These are phyloP conservation scores for Drosophila mojavensis DNA, from an alignment of 1,140 invertebrate species.

Conservation along the genomic window DNA sequence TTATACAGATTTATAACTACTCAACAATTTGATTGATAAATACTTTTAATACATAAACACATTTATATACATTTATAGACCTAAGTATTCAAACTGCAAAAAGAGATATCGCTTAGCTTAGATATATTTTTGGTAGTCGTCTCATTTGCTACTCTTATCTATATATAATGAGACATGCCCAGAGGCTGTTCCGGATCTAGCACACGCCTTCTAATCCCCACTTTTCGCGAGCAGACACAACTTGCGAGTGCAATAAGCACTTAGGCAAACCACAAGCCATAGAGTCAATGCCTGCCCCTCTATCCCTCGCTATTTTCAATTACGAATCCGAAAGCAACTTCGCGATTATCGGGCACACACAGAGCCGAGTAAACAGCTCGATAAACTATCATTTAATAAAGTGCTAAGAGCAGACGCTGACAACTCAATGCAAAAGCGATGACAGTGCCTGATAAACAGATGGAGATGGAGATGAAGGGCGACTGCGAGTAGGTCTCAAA, in stretches of 20 bases:
- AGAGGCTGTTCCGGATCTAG: no score
- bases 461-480: not conserved
- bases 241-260: not conserved
- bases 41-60: no score
- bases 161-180: no score
- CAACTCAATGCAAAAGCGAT: constrained; percentile 15
- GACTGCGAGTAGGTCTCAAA: not conserved
- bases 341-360: not conserved
- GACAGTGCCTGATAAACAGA: constrained; percentile 18
- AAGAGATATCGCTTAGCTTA: no score
- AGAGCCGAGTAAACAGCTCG: constrained; percentile 11
- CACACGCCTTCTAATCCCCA: not conserved
- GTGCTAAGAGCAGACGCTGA: constrained; percentile 27
- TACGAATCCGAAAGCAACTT: not conserved
- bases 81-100: no score
- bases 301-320: not conserved
- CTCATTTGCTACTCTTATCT: no score
- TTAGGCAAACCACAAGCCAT: not conserved
- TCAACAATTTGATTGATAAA: no score
- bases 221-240: not conserved
- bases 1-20: no score
- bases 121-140: no score
- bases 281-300: not conserved
- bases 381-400: constrained; percentile 37
- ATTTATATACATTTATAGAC: no score